phyloP scores from a whole-genome alignment of 2,797 vertebrate genomes.

The Dendrocincla fuliginosa region DNA sequence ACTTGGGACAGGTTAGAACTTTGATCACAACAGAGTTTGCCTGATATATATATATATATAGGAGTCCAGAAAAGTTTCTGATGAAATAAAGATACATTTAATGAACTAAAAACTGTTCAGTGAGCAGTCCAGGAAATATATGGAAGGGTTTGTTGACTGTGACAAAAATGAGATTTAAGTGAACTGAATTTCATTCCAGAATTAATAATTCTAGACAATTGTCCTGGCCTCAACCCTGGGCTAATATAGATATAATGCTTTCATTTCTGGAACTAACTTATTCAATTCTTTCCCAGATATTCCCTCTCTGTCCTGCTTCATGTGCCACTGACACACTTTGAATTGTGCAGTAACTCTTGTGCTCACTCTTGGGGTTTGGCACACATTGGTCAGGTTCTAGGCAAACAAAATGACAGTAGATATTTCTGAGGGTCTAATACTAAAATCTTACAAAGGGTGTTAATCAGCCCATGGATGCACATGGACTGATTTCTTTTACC shows the following conservation, averaged over 20 bases:
- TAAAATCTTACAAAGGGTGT: background rate
- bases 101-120: background rate
- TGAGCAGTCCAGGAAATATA: background rate
- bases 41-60: too few species aligned
- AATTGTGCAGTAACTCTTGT: background rate
- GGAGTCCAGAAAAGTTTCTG: background rate
- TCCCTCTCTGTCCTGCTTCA: background rate
- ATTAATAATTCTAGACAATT: background rate
- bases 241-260: background rate
- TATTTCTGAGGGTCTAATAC: background rate
- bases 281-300: background rate
- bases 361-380: background rate
- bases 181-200: background rate
- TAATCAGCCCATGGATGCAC: background rate
- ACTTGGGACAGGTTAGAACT: background rate
- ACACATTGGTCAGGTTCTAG: background rate
- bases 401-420: background rate
- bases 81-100: background rate
- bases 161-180: background rate
- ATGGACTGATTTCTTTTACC: background rate
- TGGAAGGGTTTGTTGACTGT: background rate
- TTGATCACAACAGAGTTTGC: background rate
- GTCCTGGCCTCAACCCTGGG: background rate
- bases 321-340: background rate
- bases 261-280: background rate